Evolutionary conservation across 2,797 vertebrate genomes (phyloP).

Genomic region (Microchirus variegatus): DNA sequence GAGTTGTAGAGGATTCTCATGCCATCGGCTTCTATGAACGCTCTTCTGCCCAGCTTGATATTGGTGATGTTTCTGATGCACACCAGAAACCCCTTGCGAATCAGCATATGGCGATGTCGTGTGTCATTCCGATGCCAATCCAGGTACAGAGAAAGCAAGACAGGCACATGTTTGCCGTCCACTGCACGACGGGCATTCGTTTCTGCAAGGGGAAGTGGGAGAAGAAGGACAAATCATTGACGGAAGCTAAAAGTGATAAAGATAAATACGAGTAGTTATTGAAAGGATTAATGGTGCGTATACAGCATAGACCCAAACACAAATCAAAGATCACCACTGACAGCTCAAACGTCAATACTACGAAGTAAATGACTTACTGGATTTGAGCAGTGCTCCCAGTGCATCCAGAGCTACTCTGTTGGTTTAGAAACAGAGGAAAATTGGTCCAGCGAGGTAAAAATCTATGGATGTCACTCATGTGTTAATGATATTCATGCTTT

Average conservation of each 20-base stretch:
- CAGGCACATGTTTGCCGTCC: constrained; percentile 88
- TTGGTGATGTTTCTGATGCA: constrained; percentile 94
- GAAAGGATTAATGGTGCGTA: background rate
- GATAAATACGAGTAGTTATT: background rate
- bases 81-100: constrained; percentile 94
- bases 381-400: constrained; percentile 95
- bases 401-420: constrained; percentile 96
- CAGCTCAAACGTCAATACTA: constrained; percentile 17
- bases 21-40: constrained; percentile 92
- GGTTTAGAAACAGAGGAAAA: constrained; percentile 74
- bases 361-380: constrained; percentile 88
- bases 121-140: constrained; percentile 97
- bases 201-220: constrained; percentile 65
- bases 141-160: constrained; percentile 88
- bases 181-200: constrained; percentile 94
- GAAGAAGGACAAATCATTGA: constrained; percentile 1
- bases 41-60: constrained; percentile 95
- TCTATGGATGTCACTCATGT: constrained; percentile 9
- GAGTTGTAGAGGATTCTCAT: constrained; percentile 95
- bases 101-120: constrained; percentile 91
- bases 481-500: constrained; percentile 13
- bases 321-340: constrained; percentile 8
- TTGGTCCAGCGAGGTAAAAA: constrained; percentile 17
- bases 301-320: background rate
- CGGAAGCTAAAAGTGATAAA: background rate